Percentiles rank a stretch among this genome's conserved stretches.
phyloP scores from a whole-genome alignment of 2,888 invertebrate genomes.

The Dyspetes luteomarginatus region DNA sequence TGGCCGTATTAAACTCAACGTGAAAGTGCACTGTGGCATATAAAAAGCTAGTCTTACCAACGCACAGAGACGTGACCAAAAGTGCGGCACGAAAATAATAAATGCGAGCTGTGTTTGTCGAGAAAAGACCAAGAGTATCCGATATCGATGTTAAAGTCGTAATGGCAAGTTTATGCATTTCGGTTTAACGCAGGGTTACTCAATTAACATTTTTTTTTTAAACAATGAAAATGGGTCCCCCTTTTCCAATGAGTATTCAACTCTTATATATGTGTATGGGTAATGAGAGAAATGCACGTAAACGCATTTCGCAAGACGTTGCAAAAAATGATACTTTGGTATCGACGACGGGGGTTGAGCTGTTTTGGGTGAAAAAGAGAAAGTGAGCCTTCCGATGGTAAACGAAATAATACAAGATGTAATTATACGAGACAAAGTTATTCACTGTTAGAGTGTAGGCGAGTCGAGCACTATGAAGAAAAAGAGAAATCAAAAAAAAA shows the following conservation, averaged over 20 bases:
- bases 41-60: conserved; percentile 56
- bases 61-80: conserved; percentile 35
- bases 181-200: conserved; percentile 46
- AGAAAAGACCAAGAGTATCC: conserved; percentile 46
- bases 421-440: conserved; percentile 18
- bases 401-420: conserved; percentile 1
- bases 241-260: background rate
- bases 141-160: conserved; percentile 22
- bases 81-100: background rate
- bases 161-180: conserved; percentile 32
- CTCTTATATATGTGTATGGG: conserved; percentile 14
- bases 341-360: background rate
- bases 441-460: conserved; percentile 30
- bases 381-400: conserved; percentile 7
- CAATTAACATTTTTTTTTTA: too few species aligned
- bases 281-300: conserved; percentile 18
- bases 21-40: conserved; percentile 51
- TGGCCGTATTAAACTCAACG: conserved; percentile 19
- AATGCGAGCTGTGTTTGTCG: background rate
- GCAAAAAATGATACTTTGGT: background rate
- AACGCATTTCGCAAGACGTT: conserved; percentile 1
- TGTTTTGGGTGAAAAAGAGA: background rate
- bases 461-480: conserved; percentile 38
- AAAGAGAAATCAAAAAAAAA: background rate
- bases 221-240: background rate